A percentile compares a stretch with the other conserved stretches of the same genome.
phyloP scores from a whole-genome alignment of 2,797 vertebrate species.

The Champsocephalus gunnari region DNA sequence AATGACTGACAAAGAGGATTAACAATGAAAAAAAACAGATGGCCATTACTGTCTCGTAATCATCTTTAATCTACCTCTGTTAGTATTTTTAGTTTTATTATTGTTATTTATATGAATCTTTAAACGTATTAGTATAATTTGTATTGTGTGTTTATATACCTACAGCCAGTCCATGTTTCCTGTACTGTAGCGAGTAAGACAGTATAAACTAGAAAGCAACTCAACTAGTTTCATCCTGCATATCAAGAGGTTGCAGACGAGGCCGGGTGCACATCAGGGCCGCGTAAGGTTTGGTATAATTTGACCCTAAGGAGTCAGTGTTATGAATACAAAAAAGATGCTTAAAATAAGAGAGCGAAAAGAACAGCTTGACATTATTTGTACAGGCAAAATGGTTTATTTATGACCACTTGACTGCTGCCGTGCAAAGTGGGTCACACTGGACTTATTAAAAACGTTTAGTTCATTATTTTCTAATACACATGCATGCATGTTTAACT shows the following conservation, averaged over 20 bases:
- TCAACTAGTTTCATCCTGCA: neutral
- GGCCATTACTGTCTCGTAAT: too few species aligned
- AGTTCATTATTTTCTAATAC: neutral
- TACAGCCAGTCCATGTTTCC: neutral
- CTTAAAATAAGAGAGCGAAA: neutral
- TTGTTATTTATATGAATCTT: too few species aligned
- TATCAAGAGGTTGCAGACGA: constrained; percentile 2
- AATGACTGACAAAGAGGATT: neutral
- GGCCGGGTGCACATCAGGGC: constrained; percentile 4
- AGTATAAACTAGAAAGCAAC: neutral
- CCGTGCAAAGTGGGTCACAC: neutral
- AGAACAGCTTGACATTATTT: neutral
- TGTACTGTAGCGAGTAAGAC: neutral
- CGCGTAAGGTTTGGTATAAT: neutral
- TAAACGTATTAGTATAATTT: too few species aligned
- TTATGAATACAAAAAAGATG: neutral
- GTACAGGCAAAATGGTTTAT: neutral
- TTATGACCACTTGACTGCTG: neutral
- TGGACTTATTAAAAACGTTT: neutral
- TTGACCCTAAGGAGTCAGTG: neutral
- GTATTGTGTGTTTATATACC: neutral
- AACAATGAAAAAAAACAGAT: neutral
- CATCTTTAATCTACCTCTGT: too few species aligned
- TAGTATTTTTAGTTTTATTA: too few species aligned
- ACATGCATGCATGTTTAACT: neutral